phyloP scores from a whole-genome alignment of 2,113 vertebrate species.

The Chlamydotis undulata region DNA sequence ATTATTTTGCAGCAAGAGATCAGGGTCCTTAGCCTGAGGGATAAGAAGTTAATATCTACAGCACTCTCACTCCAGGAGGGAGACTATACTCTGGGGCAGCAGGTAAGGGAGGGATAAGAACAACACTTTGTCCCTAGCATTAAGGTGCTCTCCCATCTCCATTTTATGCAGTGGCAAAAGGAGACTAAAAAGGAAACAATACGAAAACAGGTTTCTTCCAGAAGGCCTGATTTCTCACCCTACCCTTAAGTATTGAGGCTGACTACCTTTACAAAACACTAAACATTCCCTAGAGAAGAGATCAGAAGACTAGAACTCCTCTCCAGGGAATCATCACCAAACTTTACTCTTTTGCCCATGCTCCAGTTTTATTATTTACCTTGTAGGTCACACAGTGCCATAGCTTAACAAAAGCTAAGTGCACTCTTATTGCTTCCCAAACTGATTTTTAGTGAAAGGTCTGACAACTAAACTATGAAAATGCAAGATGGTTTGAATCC shows the following conservation, averaged over 20 bases:
- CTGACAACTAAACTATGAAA: background rate
- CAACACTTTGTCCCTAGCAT: background rate
- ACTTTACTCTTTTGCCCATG: background rate
- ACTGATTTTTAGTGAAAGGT: background rate
- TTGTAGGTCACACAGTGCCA: background rate
- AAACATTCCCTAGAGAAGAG: background rate
- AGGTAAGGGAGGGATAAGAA: background rate
- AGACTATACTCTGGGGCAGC: background rate
- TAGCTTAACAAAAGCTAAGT: background rate
- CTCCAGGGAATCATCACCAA: background rate
- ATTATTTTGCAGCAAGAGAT: background rate
- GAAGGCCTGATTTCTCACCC: background rate
- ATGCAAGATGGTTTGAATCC: background rate
- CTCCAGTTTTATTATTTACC: background rate
- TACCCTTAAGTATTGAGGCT: background rate
- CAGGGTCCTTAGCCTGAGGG: background rate
- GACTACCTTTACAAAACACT: background rate
- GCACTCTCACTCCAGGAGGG: background rate
- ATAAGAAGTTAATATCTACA: background rate
- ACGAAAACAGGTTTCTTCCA: background rate
- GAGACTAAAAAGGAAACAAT: background rate
- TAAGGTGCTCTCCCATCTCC: background rate
- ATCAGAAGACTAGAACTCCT: background rate
- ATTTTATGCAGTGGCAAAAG: background rate
- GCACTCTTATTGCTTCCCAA: background rate